phyloP scores from a whole-genome alignment of 2,797 vertebrate genomes.

The Caiman crocodilus region DNA sequence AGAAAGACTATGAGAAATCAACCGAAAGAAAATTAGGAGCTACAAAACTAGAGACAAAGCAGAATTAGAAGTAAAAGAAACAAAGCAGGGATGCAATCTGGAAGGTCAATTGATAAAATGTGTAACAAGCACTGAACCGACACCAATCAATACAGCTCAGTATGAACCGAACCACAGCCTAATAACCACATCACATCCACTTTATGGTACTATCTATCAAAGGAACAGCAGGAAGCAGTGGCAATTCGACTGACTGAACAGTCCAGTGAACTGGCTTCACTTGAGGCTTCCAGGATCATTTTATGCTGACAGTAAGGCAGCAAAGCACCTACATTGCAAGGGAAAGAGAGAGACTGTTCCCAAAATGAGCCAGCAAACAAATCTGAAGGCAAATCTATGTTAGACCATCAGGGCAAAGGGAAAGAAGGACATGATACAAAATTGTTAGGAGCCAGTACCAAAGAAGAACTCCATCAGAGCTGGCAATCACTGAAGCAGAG shows the following conservation, averaged over 20 bases:
- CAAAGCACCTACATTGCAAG: neutral
- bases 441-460: neutral
- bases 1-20: constrained; percentile 62
- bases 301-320: neutral
- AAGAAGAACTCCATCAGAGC: neutral
- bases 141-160: constrained; percentile 75
- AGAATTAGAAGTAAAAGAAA: constrained; percentile 71
- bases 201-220: constrained; percentile 67
- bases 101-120: constrained; percentile 80
- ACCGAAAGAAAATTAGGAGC: constrained; percentile 64
- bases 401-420: neutral
- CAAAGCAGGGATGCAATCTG: constrained; percentile 64
- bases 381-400: neutral
- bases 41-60: constrained; percentile 68
- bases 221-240: constrained; percentile 57
- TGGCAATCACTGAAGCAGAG: neutral
- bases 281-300: neutral
- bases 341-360: neutral
- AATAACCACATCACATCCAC: constrained; percentile 78
- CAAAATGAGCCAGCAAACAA: neutral
- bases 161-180: constrained; percentile 71
- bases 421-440: neutral
- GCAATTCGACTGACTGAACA: constrained; percentile 45
- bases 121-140: constrained; percentile 66
- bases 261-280: neutral